Base-by-base conservation (phyloP, 2,797 vertebrate species). In the Philypnodon macrostomus region DNA sequence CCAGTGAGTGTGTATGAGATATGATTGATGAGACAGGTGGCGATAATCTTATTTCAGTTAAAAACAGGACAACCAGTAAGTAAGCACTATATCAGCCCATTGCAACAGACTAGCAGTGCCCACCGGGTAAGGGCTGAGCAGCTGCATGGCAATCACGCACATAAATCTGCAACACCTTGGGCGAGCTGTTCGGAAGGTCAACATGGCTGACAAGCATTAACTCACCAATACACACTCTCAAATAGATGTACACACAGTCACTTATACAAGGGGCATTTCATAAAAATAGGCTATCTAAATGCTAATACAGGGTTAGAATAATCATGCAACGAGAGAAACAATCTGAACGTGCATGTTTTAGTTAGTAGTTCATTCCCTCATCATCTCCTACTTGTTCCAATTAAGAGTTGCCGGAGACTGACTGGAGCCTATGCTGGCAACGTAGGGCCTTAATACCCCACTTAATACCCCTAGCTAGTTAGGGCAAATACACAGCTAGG, bases 241-340 rank as follows among this genome's bases (percentile, higher is more conserved):
- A 49, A 54, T 30, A 7, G 12, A 18, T 30, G 38, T 36, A 56
- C 17, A 55, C 19, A 50, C 18, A 45, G 44, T 45, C 37, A 13
- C 56, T 58, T 41, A 47, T 68, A 70, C 77, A 63, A 47, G 63
- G 49, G 56, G 41, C 31, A 42, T 49, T 52, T 57, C 59, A 81
- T 87, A 81, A 86, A 72, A 76, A 51, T 46, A 66, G 26, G 42
- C 53, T 52, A 69, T 84, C 70, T 53, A 54, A 78, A 81, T 76
- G 83, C 50, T 81, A 81, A 89, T 84, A 70, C 33, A 55, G 63
- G 50, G 41, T 51, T 24, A 32, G 46, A 70, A 49, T 44, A 44
- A 73, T 70, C 23, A 58, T 65, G 52, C 49, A 52, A 42, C 27
- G 31, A 18, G 3, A 44, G 6, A 18, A 30, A 44, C 26, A n/a